A percentile compares a stretch with the other conserved stretches of the same genome.
Conservation (phyloP, 1,140 invertebrate genomes). For the Mizuhopecten yessoensis region DNA sequence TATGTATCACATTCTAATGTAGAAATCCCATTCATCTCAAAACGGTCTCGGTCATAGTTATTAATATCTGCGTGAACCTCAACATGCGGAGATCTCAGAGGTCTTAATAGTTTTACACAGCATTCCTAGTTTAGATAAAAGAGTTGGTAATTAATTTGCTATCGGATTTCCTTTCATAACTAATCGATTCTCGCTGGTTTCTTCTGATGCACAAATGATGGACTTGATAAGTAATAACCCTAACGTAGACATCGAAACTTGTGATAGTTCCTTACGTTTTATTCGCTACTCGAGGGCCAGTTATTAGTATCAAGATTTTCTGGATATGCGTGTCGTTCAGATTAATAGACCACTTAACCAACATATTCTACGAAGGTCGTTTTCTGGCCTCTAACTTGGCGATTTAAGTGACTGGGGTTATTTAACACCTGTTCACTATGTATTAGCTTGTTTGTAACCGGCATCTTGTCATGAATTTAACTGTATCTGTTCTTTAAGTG, state of each 20-base stretch:
- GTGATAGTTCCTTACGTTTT: background rate
- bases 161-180: background rate
- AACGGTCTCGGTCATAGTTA: background rate
- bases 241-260: background rate
- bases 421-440: too few species aligned
- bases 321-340: background rate
- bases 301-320: background rate
- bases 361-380: background rate
- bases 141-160: background rate
- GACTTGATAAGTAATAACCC: background rate
- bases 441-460: too few species aligned
- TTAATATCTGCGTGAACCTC: background rate
- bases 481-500: too few species aligned
- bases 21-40: background rate
- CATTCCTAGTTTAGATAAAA: background rate
- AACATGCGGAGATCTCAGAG: background rate
- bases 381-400: background rate
- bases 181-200: background rate
- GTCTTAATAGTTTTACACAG: background rate
- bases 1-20: background rate
- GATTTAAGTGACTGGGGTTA: too few species aligned
- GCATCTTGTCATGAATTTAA: too few species aligned
- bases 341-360: background rate
- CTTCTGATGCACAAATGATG: background rate
- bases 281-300: background rate